phyloP scores from a whole-genome alignment of 2,113 vertebrate species.

The Amazona vittata region DNA sequence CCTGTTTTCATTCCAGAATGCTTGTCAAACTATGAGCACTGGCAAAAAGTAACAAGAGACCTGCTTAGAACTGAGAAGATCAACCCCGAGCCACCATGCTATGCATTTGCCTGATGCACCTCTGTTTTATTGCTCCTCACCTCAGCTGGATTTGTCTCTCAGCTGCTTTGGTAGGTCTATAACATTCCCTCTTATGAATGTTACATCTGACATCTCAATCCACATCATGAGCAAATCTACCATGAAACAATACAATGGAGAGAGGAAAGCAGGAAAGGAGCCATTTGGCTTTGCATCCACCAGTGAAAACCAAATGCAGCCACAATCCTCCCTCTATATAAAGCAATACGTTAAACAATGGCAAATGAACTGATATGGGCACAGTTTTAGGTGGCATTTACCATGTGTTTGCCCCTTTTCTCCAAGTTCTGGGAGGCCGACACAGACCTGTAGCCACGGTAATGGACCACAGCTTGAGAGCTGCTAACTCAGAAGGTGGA shows the following conservation, averaged over 20 bases:
- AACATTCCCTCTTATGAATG: no score
- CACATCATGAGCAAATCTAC: background rate
- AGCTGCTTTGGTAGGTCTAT: background rate
- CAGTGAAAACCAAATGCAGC: background rate
- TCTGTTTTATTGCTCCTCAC: background rate
- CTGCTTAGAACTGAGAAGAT: background rate
- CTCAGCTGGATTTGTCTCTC: background rate
- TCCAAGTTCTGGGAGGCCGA: background rate
- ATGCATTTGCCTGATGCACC: background rate
- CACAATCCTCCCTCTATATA: no score
- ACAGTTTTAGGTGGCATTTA: background rate
- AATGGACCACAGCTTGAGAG: background rate
- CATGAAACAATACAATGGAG: accelerated
- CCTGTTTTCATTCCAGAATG: background rate
- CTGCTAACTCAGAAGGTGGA: background rate
- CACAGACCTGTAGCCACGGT: background rate
- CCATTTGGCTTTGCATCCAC: background rate
- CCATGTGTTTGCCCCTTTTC: background rate
- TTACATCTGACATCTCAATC: background rate
- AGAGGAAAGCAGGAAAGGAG: background rate
- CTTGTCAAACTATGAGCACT: background rate
- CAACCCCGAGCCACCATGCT: background rate
- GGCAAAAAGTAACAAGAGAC: background rate
- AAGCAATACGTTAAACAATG: background rate
- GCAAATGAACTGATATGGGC: background rate